phyloP scores from a whole-genome alignment of 2,888 invertebrate genomes.

The Ennomos erosarius region DNA sequence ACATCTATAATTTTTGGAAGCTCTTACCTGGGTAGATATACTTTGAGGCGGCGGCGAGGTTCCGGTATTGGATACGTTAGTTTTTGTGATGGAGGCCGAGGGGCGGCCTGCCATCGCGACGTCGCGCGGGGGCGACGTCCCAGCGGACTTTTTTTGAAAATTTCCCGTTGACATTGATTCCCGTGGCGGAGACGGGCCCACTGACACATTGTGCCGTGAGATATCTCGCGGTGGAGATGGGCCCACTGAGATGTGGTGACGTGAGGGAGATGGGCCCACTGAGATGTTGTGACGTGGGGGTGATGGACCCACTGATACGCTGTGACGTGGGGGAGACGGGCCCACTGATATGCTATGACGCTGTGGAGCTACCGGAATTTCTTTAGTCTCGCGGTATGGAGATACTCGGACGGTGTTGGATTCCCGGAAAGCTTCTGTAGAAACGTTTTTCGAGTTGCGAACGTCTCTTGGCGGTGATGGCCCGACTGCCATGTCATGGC shows the following conservation, averaged over 20 bases:
- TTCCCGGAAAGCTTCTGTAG: constrained; percentile 45
- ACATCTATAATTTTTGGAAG: too few relatives aligned
- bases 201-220: constrained; percentile 62
- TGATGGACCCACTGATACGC: too few relatives aligned
- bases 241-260: constrained; percentile 63
- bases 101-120: constrained; percentile 47
- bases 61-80: constrained; percentile 86
- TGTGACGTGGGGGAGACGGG: constrained; percentile 34
- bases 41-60: constrained; percentile 95
- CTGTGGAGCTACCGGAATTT: constrained; percentile 36
- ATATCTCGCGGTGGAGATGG: constrained; percentile 36
- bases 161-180: constrained; percentile 44
- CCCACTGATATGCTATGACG: constrained; percentile 58
- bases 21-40: constrained; percentile 92
- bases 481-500: constrained; percentile 74
- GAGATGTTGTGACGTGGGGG: constrained; percentile 61
- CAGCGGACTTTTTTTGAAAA: constrained; percentile 76
- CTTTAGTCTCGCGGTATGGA: constrained; percentile 47
- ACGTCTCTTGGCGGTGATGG: constrained; percentile 72
- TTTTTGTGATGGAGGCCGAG: constrained; percentile 52
- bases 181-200: constrained; percentile 71
- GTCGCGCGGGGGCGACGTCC: constrained; percentile 77
- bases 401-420: constrained; percentile 48
- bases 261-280: constrained; percentile 71
- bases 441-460: constrained; percentile 33